Evolutionary conservation across 2,113 vertebrate genomes (phyloP).

Genomic region (Odobenus rosmarus): DNA sequence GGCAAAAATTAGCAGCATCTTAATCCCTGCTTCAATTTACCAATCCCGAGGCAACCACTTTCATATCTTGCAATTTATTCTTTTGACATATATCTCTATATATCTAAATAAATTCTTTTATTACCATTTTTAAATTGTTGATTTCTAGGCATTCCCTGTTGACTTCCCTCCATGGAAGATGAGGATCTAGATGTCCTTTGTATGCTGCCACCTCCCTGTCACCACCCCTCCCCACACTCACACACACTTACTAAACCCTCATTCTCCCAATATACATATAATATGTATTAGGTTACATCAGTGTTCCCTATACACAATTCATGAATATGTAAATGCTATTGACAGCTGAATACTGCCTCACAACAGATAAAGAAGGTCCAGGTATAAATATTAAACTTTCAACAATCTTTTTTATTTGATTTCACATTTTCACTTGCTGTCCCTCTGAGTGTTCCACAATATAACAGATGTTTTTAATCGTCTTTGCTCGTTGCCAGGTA

Average conservation of each 20-base stretch:
- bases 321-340: background rate
- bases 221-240: no score
- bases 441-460: background rate
- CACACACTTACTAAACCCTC: background rate
- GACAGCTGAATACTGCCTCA: background rate
- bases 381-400: background rate
- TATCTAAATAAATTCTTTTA: background rate
- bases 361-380: background rate
- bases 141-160: background rate
- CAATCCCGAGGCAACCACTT: background rate
- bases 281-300: background rate
- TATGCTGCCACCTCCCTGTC: background rate
- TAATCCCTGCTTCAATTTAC: background rate
- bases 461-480: background rate
- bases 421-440: background rate
- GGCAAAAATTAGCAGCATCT: background rate
- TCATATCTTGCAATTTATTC: background rate
- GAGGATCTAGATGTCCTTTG: background rate
- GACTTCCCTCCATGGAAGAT: background rate
- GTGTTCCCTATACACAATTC: background rate
- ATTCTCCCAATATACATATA: background rate
- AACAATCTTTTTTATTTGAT: background rate
- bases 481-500: background rate
- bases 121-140: background rate
- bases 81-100: background rate